Evolutionary conservation across 2,888 invertebrate genomes (phyloP), one percentile per base, ranked within the genome.

Genomic region (Ochropleura plecta): DNA sequence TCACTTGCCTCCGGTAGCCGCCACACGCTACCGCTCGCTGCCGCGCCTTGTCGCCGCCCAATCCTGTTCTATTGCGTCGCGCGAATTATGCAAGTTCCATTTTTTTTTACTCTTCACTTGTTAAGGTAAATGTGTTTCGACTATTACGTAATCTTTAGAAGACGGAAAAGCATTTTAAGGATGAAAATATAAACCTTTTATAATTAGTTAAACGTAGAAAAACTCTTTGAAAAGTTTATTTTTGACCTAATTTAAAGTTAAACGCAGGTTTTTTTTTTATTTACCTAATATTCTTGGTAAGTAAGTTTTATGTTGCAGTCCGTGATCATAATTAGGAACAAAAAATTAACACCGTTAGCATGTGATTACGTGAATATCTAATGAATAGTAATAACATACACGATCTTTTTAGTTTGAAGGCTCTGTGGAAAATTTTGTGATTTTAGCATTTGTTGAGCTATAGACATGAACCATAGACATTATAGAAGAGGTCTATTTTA

Each of bases 51-150:
- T 81, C 80, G 82, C 86, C 90, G 88, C 90, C 93, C 92, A 94
- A 93, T 93, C 92, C 90, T 86, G 90, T 91, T 91, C 89, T 93
- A 93, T 91, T 94, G 93, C 93, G 94, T 90, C 90, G 87, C 89
- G 86, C 83, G 80, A 85, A 84, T 86, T 84, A 30, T 30, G 72
- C 81, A 73, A 69, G 69, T 63, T 72, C 79, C 53, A 76, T 75
- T 73, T 82, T 76, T 69, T 74, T 73, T 70, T 48, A 62, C 20
- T 48, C 16, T 64, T 42, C 7, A 63, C 55, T 66, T 55, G 20
- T 55, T 72, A 57, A 55, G 49, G 60, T 71, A 77, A 70, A n/a
- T 71, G 30, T 67, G 69, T 79, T 42, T 51, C 30, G 18, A 68
- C 63, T 63, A 72, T 70, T 79, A 75, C 8, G 12, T 79, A 68